phyloP scores from a whole-genome alignment of 2,888 invertebrate species.

The Diaphora mendica region DNA sequence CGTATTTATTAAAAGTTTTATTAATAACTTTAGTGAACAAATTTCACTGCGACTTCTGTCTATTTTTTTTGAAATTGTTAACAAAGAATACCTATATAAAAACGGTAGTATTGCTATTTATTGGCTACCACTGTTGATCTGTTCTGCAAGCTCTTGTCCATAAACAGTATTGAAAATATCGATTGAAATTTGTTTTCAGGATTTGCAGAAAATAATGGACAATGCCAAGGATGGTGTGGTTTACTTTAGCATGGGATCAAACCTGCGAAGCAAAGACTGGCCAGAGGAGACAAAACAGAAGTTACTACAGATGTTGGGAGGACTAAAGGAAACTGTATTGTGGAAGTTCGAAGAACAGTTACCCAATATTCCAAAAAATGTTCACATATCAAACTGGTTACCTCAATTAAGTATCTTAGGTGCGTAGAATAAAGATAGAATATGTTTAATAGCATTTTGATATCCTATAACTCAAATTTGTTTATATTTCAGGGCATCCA shows the following conservation, averaged over 20 bases:
- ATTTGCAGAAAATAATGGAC: slow-evolving; percentile 74
- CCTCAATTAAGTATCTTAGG: slow-evolving; percentile 62
- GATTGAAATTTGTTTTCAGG: slow-evolving; percentile 47
- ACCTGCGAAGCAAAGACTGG: slow-evolving; percentile 67
- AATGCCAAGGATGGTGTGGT: slow-evolving; percentile 76
- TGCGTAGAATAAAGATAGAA: slow-evolving; percentile 30
- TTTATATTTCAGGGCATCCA: slow-evolving; percentile 57
- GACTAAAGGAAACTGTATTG: slow-evolving; percentile 78
- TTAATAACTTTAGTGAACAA: background rate
- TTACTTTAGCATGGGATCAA: slow-evolving; percentile 83
- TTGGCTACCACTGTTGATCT: background rate
- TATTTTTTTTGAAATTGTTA: too few species aligned
- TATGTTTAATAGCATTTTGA: background rate
- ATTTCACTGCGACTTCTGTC: background rate
- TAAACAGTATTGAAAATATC: background rate
- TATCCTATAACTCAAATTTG: background rate
- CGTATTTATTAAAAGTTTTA: too few species aligned
- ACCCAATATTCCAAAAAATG: slow-evolving; percentile 70
- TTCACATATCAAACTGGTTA: slow-evolving; percentile 74
- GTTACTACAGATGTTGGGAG: slow-evolving; percentile 70
- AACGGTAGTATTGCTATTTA: background rate
- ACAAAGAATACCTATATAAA: background rate
- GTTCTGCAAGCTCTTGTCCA: background rate
- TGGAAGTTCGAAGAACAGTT: slow-evolving; percentile 79
- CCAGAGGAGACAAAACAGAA: slow-evolving; percentile 61